phyloP scores from a whole-genome alignment of 2,113 vertebrate species.

The Cacatua alba region DNA sequence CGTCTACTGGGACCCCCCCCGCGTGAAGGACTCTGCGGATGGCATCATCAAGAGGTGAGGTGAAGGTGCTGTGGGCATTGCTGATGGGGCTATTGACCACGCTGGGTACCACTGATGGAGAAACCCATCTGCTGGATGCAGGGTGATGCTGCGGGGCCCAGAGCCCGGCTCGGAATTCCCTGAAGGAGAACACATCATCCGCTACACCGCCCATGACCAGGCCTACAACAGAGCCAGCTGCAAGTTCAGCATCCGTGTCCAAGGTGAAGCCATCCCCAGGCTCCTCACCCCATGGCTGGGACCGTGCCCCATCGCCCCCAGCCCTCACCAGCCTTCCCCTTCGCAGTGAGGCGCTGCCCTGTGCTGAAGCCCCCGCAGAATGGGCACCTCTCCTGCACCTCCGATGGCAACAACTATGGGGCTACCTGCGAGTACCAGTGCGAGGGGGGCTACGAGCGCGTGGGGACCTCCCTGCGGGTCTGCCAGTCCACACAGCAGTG shows the following conservation, averaged over 20 bases:
- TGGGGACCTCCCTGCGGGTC: conserved; percentile 78
- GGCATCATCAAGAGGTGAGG: conserved; percentile 84
- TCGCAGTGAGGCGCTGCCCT: conserved; percentile 87
- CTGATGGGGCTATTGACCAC: neutral
- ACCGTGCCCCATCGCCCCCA: rapidly evolving
- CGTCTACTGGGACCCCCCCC: conserved; percentile 89
- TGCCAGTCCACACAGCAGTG: conserved; percentile 89
- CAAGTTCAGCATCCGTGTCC: conserved; percentile 91
- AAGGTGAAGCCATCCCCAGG: conserved; percentile 74
- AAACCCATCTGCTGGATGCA: conserved; percentile 13
- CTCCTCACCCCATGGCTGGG: rapidly evolving
- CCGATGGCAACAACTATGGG: conserved; percentile 88
- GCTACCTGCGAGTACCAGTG: conserved; percentile 90
- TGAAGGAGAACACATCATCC: conserved; percentile 87
- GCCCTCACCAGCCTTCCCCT: neutral
- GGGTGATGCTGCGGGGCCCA: conserved; percentile 84
- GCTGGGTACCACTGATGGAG: neutral
- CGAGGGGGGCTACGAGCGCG: conserved; percentile 86
- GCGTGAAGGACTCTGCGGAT: conserved; percentile 89
- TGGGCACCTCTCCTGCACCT: conserved; percentile 88
- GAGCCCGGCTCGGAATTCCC: conserved; percentile 85
- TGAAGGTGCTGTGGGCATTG: neutral
- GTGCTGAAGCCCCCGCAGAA: conserved; percentile 82
- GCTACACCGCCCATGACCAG: conserved; percentile 89
- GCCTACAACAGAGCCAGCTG: conserved; percentile 92